Evolutionary conservation across 1,140 invertebrate species (phyloP), one percentile per base, ranked within the genome.

Genomic region (Telenomus remus): DNA sequence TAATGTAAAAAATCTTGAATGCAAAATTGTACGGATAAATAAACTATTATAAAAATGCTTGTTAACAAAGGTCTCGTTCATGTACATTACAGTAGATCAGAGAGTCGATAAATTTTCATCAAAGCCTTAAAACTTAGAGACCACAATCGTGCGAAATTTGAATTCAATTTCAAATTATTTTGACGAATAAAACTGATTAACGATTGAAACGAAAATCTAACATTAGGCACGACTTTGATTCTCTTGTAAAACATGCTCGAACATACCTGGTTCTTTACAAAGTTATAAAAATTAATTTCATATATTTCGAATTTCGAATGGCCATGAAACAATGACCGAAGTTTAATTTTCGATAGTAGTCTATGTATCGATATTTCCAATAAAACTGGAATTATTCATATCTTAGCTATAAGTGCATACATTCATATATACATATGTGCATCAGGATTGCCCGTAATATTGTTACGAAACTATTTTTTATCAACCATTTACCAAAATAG

Each of bases 341-440:
- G 57, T 69, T 39, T n/a, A 6, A 4, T 39, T 69, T 79, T 75
- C 78, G 56, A 75, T 81, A 84, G 82, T 82, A 84, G 76, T 83
- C 80, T 81, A 78, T 80, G 79, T 81, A 81, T 80, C 61, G 72
- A 79, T 77, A 79, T 61, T 87, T 87, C 85, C 85, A 87, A 82
- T 87, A 87, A 87, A 87, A 87, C 85, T 87, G 86, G 86, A 87
- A 86, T 82, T 66, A 79, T 82, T 77, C 54, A 82, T 82, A 83
- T 82, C 78, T 82, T 74, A 78, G 76, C 79, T 85, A 82, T 80
- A 83, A 61, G 79, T 80, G 66, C 77, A 76, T 80, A 73, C 82
- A 83, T 83, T 80, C 69, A 82, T 79, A 85, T 81, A 85, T 84
- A 84, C 79, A 84, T 57, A 51, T 57, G 47, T 57, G 63, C 33